Base-by-base conservation (phyloP, 1,140 invertebrate species). In the Drosophila virilis region DNA sequence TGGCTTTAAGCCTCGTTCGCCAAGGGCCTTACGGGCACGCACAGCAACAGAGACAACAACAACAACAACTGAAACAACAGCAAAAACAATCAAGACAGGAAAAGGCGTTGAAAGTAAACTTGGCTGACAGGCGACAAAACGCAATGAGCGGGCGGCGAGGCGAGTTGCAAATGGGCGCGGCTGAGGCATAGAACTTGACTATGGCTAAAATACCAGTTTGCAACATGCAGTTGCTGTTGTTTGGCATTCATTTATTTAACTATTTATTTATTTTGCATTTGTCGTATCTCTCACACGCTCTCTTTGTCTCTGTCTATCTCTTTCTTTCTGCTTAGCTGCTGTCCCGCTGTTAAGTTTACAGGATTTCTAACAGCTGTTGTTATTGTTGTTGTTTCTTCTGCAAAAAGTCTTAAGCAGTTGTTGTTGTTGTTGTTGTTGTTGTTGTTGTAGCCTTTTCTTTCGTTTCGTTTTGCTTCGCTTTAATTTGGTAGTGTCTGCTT, bases 211-310 rank as follows among this genome's bases (percentile, higher is more conserved):
- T 78, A 78, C 75, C 71, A 71, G 75, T 82, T 82, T 66, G 52
- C 28, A n/a, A n/a, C 48, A 50, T 62, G 42, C 69, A 28, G 59
- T 73, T 62, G 46, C 50, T 17, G 22, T 13, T 57, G 57, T 62
- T 71, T 57, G 54, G 7, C 38, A 77, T 54, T 70, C 50, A 50
- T 69, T 74, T 69, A 69, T 66, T 81, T 73, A 77, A 62, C 78
- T 57, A 75, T 72, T 55, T 68, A 73, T 78, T 74, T 74, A 62
- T 66, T 81, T 77, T 75, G 59, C 52, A 74, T 81, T 77, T 64
- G 55, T 67, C 40, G 59, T 65, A 60, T 48, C 37, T 17, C 38
- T 51, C 10, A 13, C 38, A 45, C 10, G 17, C 17, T 17, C 17
- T 17, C 17, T 0, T 17, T 17, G 17, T 3, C 13, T 37, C 6